These are phyloP conservation scores for Harpegnathos saltator DNA, from an alignment of 1,140 invertebrate species.

Conservation along the genomic window DNA sequence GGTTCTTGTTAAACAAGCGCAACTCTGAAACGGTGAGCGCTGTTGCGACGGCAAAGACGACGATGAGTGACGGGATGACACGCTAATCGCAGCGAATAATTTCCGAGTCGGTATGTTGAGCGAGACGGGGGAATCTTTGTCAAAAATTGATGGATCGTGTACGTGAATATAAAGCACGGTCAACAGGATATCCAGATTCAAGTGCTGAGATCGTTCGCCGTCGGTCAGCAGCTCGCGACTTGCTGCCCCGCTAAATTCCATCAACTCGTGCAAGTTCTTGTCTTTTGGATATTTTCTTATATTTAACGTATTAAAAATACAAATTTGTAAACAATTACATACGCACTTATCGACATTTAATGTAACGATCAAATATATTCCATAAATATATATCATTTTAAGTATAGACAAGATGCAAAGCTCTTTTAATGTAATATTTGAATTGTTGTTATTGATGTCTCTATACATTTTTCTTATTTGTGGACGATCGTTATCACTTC, in stretches of 20 bases:
- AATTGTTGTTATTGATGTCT: too few species aligned
- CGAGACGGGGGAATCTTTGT: background rate
- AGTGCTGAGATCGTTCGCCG: slow-evolving; percentile 27
- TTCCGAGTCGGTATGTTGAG: slow-evolving; percentile 46
- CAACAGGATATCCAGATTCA: background rate
- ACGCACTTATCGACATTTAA: too few species aligned
- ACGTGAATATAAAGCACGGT: background rate
- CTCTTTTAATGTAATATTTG: too few species aligned
- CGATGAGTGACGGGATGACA: slow-evolving; percentile 53
- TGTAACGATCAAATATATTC: too few species aligned
- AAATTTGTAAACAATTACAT: too few species aligned
- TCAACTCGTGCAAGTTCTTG: background rate
- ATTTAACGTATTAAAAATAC: background rate
- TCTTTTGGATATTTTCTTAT: background rate
- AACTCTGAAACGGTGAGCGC: slow-evolving; percentile 38
- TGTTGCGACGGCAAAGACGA: slow-evolving; percentile 44
- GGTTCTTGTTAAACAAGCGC: slow-evolving; percentile 70
- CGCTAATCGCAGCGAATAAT: slow-evolving; percentile 67
- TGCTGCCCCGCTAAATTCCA: background rate
- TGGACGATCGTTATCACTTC: too few species aligned
- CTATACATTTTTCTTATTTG: too few species aligned
- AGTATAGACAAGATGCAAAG: too few species aligned
- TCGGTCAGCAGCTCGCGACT: slow-evolving; percentile 3
- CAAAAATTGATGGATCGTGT: slow-evolving; percentile 37
- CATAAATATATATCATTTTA: too few species aligned